Conservation (phyloP, 1,140 invertebrate genomes). For the Acromyrmex echinatior region DNA sequence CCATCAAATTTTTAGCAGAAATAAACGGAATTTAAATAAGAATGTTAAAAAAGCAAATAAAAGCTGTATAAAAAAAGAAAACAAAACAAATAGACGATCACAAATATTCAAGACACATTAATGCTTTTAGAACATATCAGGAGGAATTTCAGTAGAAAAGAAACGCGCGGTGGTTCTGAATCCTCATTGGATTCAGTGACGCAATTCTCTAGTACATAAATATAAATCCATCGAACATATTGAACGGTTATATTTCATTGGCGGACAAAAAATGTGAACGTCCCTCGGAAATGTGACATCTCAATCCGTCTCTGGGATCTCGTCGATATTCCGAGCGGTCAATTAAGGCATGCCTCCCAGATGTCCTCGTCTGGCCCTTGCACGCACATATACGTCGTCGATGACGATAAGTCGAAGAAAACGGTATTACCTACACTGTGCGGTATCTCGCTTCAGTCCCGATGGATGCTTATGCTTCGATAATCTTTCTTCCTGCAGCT, state of each 20-base stretch:
- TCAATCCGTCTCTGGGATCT: slow-evolving; percentile 80
- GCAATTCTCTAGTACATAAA: slow-evolving; percentile 77
- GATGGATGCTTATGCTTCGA: slow-evolving; percentile 42
- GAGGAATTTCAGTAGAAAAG: neutral
- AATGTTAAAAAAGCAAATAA: neutral
- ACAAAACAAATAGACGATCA: neutral
- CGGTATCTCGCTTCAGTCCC: slow-evolving; percentile 26
- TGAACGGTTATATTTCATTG: slow-evolving; percentile 80
- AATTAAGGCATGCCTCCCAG: slow-evolving; percentile 81
- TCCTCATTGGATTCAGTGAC: slow-evolving; percentile 45
- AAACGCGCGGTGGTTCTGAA: neutral
- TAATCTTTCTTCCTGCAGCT: slow-evolving; percentile 37
- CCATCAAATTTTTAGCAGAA: neutral
- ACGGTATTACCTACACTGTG: slow-evolving; percentile 33
- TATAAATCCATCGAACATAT: slow-evolving; percentile 77
- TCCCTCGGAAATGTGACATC: slow-evolving; percentile 80
- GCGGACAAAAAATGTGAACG: slow-evolving; percentile 74
- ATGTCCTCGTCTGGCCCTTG: slow-evolving; percentile 70
- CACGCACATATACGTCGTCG: slow-evolving; percentile 53
- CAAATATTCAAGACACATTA: slow-evolving; percentile 1
- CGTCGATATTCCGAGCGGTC: slow-evolving; percentile 80
- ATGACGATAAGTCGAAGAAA: slow-evolving; percentile 61
- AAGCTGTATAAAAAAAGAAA: neutral
- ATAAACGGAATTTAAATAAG: neutral
- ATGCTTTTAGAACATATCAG: neutral